Evolutionary conservation across 2,797 vertebrate species (phyloP).

Genomic region (Microchirus variegatus): DNA sequence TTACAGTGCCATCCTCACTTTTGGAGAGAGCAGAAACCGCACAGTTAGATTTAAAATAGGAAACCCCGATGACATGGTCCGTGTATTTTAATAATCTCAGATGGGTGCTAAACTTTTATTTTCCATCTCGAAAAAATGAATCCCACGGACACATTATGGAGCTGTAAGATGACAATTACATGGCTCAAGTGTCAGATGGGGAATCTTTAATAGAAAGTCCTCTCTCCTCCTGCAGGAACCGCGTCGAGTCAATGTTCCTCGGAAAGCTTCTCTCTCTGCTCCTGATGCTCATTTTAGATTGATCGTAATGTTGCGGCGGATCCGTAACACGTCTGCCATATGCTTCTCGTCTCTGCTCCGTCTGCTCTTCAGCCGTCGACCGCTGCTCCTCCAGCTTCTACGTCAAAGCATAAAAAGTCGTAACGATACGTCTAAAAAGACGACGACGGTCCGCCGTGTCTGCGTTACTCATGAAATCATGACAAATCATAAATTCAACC

Average conservation of each 20-base stretch:
- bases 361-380: constrained; percentile 25
- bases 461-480: constrained; percentile 58
- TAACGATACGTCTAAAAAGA: constrained; percentile 63
- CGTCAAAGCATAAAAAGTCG: constrained; percentile 63
- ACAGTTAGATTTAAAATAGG: constrained; percentile 2
- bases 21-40: background rate
- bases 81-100: constrained; percentile 33
- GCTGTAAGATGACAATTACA: constrained; percentile 38
- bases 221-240: constrained; percentile 32
- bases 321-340: constrained; percentile 8
- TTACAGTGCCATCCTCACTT: background rate
- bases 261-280: constrained; percentile 21
- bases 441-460: constrained; percentile 42
- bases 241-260: constrained; percentile 51
- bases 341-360: no score
- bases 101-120: constrained; percentile 26
- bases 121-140: constrained; percentile 26
- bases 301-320: constrained; percentile 34
- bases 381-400: constrained; percentile 44
- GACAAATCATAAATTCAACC: constrained; percentile 74
- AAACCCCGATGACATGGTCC: constrained; percentile 10
- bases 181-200: constrained; percentile 31
- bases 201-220: constrained; percentile 27
- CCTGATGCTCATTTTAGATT: constrained; percentile 45
- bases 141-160: constrained; percentile 12